Percentiles rank a stretch among this genome's conserved stretches.
These are phyloP conservation scores for Ypsolopha scabrella DNA, from an alignment of 2,888 invertebrate species.

Conservation along the genomic window DNA sequence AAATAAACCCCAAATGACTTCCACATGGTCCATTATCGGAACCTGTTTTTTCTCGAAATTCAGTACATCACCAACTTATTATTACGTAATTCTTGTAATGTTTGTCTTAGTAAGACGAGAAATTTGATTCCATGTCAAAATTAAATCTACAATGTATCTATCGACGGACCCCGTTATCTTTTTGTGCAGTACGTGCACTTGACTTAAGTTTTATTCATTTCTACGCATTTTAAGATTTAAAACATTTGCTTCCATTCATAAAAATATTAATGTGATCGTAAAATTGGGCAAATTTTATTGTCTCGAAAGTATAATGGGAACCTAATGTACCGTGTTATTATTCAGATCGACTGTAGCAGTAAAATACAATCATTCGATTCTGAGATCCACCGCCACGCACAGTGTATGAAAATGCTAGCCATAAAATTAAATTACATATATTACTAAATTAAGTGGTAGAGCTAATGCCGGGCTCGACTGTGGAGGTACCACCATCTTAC, in stretches of 20 bases:
- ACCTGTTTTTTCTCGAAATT: no score
- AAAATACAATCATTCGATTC: constrained; percentile 60
- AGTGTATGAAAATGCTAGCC: background rate
- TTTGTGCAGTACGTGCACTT: constrained; percentile 14
- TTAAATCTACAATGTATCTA: no score
- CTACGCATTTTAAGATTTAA: constrained; percentile 50
- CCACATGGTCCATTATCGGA: no score
- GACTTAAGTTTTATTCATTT: constrained; percentile 51
- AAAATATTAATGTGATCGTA: constrained; percentile 71
- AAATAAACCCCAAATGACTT: no score
- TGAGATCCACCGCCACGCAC: constrained; percentile 12
- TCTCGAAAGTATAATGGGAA: constrained; percentile 69
- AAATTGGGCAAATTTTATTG: constrained; percentile 71
- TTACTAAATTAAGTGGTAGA: no score
- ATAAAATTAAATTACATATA: no score
- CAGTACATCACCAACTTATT: no score
- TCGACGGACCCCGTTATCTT: constrained; percentile 40
- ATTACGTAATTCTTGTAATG: no score
- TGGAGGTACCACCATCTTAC: no score
- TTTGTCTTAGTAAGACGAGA: no score
- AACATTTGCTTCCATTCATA: constrained; percentile 67
- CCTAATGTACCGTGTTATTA: constrained; percentile 71
- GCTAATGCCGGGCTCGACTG: no score
- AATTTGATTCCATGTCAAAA: no score
- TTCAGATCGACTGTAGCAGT: constrained; percentile 66